Base-by-base conservation (phyloP, 2,113 vertebrate genomes). In the Taurulus bubalis region DNA sequence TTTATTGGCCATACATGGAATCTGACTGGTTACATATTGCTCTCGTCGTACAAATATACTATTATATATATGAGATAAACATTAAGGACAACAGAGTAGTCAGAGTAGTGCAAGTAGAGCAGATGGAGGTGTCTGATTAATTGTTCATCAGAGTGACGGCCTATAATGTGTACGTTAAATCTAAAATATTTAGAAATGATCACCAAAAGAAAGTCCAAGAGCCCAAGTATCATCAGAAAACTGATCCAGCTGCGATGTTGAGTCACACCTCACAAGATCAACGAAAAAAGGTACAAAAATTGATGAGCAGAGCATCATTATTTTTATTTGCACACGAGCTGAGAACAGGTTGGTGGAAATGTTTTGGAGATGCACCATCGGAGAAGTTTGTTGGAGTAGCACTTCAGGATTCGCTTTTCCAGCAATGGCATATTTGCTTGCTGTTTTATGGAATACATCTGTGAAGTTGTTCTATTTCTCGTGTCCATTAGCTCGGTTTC, bases 401-500 rank as follows among this genome's bases (percentile, higher is more conserved):
- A 55, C 26, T 77, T 42, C 16, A 75, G 3, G 40, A 36, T 66
- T 72, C 45, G 28, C 6, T 42, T 60, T 24, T 64, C 7, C 30
- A 38, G 62, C 18, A 9, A 11, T 24, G 53, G 58, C 22, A 67
- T 60, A 51, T 59, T 85, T 36, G n/a, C 40, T 28, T 47, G 6
- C 6, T 71, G 51, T 64, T 76, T 28, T 63, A 34, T 68, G n/a
- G 47, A 74, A 75, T 24, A 22, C 47, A 81, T 63, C 45, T 58
- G 62, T 62, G 51, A 68, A 63, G 16, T 67, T 74, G 71, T 22
- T 64, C 36, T 56, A 60, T 79, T 84, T 75, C 56, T 77, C 22
- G 67, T 34, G 67, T 87, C 65, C 51, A 76, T 86, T 77, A 55
- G 71, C 26, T 67, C 65, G 69, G 49, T 18, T 81, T 82, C 85